phyloP scores from a whole-genome alignment of 2,113 vertebrate species.

The Willisornis vidua region DNA sequence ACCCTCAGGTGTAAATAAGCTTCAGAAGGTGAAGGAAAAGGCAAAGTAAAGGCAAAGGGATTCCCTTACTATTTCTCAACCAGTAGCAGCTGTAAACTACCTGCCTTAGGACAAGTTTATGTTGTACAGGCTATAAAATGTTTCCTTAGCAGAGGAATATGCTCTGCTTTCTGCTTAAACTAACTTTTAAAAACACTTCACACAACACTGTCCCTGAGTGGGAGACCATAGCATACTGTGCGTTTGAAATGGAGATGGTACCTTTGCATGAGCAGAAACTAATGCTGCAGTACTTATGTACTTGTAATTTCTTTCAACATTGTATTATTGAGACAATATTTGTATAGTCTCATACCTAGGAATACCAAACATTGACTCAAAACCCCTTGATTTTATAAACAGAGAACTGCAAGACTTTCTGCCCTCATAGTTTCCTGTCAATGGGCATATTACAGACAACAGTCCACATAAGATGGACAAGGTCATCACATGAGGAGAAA shows the following conservation, averaged over 20 bases:
- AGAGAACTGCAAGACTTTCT: not conserved
- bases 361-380: not conserved
- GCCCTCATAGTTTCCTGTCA: not conserved
- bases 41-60: not conserved
- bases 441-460: not conserved
- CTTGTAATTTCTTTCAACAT: not conserved
- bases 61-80: not conserved
- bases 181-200: not conserved
- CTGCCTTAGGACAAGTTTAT: not conserved
- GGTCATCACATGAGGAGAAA: not conserved
- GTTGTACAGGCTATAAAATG: not conserved
- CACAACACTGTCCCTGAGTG: not conserved
- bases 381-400: not conserved
- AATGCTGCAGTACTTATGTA: not conserved
- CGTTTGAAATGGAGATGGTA: not conserved
- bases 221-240: rapidly evolving
- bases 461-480: not conserved
- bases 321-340: not conserved
- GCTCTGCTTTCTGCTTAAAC: not conserved
- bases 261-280: not conserved
- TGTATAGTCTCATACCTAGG: not conserved
- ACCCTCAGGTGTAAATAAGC: not conserved
- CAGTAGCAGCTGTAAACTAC: not conserved
- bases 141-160: not conserved
- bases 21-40: not conserved